Evolutionary conservation across 2,113 vertebrate genomes (phyloP), one percentile per base, ranked within the genome.

Genomic region (Natator depressus): DNA sequence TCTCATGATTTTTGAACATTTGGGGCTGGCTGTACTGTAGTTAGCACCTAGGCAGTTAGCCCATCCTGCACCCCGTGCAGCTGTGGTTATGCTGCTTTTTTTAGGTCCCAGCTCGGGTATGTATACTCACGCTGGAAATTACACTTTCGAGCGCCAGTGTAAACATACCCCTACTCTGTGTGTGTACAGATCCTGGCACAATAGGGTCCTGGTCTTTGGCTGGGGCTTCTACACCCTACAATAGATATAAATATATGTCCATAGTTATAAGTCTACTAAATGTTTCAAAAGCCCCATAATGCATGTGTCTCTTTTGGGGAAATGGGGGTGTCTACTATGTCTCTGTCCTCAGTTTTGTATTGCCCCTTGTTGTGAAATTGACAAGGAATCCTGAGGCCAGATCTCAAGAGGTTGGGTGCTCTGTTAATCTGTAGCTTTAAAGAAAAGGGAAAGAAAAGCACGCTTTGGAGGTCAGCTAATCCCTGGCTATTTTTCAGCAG

Each of bases 311-410:
- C 31, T 65, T 54, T 31, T 14, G 31, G 4, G 16, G 16, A 4
- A 35, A 35, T 8, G 16, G 35, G 13, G 16, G 31, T 69, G 62
- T 75, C n/a, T 55, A 69, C 76, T 17, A 7, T 38, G 29, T 84
- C 93, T 84, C 89, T 91, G 22, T 76, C 72, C 38, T 76, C 76
- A 25, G 80, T 88, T 95, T 94, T 84, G 84, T 55, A 5, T 72
- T 80, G 47, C n/a, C 27, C 24, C 81, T 82, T 0, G 0, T 85
- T 62, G 83, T 51, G 85, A 93, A 94, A 91, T 0, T 62, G 65
- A 72, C 65, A n/a, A 72, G 65, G 65, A 72, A 72, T 35, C 35
- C 65, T 38, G 93, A 93, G 83, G 62, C n/a, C 12, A 81, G 85
- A 49, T 42, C 59, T 38, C 8, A n/a, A 62, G 55, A 16, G 17